Base-by-base conservation (phyloP, 2,797 vertebrate species). In the Hoplostethus mediterraneus region DNA sequence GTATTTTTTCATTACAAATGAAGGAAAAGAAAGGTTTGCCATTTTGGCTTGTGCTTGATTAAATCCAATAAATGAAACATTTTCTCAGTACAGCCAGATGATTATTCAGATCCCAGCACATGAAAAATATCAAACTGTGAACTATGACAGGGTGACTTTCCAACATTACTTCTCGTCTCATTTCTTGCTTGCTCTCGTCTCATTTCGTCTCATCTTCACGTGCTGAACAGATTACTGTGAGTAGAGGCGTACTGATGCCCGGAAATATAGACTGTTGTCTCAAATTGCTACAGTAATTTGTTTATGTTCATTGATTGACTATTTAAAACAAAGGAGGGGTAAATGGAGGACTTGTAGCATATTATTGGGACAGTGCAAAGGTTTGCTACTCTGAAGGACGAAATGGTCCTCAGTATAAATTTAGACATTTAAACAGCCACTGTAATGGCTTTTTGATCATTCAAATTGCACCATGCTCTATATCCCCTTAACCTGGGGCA, bases 291-390 rank as follows among this genome's bases (percentile, higher is more conserved):
- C 13, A n/a, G 21, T 17, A 40, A 66, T 49, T 36, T 40, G 54
- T 36, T 14, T 49, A 4, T 66, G 44, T 57, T 6, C 12, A 72
- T 33, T 55, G 6, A 56, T 8, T 51, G 36, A 42, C 42, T 21
- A 33, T 61, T 67, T 44, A 36, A 54, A 54, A 57, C 36, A 57
- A 21, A 73, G 6, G 10, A 57, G 71, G 60, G 70, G 48, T 52
- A 62, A 62, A 59, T 0, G 13, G 68, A 85, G 53, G 68, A 49
- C 73, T 7, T 48, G 48, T 72, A 77, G 63, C 17, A 63, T 69
- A 44, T 63, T 60, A 70, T 30, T 28, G 11, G 54, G 54, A 44
- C 38, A 38, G 5, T 58, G 13, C 25, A 48, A n/a, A 67, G 49
- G 67, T 47, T 61, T 58, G 3, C 2, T 10, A 36, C 31, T 67